Evolutionary conservation across 92 coral and sea anemone species (phyloP), one percentile per base, ranked within the genome.

Genomic region (Phenganax marumi): DNA sequence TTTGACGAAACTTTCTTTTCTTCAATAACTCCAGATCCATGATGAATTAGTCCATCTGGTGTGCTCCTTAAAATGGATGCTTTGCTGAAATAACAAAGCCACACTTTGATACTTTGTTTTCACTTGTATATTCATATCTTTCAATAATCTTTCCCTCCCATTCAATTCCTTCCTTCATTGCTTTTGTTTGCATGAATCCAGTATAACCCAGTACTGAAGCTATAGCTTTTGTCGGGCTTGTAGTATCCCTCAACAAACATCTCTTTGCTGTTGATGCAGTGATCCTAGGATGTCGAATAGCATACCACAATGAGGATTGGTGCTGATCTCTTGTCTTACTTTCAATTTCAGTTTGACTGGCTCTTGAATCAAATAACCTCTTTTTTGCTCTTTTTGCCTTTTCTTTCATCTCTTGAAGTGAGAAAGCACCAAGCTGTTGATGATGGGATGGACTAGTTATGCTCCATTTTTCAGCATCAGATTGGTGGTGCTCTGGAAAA

Each of bases 231-330:
- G 43, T 33, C 43, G 5, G 43, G 43, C 43, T 33, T 33, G 43
- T 33, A 33, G 53, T 85, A 21, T 72, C 60, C 72, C 23, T 85
- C 56, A 75, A 26, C 71, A 89, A 48, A 75, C 92, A 89, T 51
- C 88, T 66, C 79, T 87, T 90, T 50, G 79, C 47, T 72, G 84
- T 65, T 76, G 90, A 90, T 19, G 92, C 90, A 66, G 90, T 90
- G 19, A 90, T 90, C 47, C 92, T 78, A 68, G 91, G 89, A 50
- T 90, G 76, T 47, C 91, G 75, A 26, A 90, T 85, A 81, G 84
- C 80, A 82, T 73, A 90, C 91, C 93, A 90, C 63, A 52, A 73
- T 55, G 81, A 80, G 48, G 52, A 61, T 22, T 76, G 66, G 54
- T 90, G 91, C 74, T 87, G 87, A 33, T 25, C 91, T 53, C 60